Conservation (phyloP, 1,140 invertebrate species). For the Conus ventricosus region DNA sequence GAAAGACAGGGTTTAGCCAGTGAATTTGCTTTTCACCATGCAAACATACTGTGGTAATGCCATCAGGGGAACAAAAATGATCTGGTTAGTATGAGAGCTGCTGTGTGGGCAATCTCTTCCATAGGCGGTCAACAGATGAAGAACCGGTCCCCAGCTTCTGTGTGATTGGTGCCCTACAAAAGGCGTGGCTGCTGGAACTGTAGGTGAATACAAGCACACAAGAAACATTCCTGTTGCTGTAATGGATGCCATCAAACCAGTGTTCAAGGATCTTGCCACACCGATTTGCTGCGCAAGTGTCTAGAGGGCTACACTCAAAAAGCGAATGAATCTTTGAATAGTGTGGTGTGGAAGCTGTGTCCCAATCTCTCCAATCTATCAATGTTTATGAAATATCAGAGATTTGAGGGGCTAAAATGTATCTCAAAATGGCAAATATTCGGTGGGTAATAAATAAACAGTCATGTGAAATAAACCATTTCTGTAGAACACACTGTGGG, state of each 20-base stretch:
- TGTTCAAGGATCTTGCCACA: conserved; percentile 18
- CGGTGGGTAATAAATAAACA: no score
- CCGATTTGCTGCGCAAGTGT: conserved; percentile 33
- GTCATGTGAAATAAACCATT: no score
- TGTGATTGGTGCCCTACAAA: conserved; percentile 25
- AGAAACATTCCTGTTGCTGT: no score
- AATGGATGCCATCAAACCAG: conserved; percentile 34
- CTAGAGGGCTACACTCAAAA: conserved; percentile 35
- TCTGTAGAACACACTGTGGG: no score
- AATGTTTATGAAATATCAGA: no score
- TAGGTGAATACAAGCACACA: no score
- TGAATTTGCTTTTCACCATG: no score
- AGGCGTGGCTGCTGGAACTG: background rate
- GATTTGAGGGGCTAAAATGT: no score
- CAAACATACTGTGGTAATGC: conserved; percentile 40
- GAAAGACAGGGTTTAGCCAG: no score
- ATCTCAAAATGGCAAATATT: no score
- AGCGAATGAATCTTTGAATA: conserved; percentile 27
- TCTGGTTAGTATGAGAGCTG: conserved; percentile 18
- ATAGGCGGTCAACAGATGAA: conserved; percentile 12
- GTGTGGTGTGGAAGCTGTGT: conserved; percentile 30
- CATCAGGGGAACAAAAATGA: conserved; percentile 29
- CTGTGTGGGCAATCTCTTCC: conserved; percentile 29
- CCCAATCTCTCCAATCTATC: no score
- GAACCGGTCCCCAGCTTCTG: no score